phyloP scores from a whole-genome alignment of 2,888 invertebrate species.

The Nemoura dubitans region DNA sequence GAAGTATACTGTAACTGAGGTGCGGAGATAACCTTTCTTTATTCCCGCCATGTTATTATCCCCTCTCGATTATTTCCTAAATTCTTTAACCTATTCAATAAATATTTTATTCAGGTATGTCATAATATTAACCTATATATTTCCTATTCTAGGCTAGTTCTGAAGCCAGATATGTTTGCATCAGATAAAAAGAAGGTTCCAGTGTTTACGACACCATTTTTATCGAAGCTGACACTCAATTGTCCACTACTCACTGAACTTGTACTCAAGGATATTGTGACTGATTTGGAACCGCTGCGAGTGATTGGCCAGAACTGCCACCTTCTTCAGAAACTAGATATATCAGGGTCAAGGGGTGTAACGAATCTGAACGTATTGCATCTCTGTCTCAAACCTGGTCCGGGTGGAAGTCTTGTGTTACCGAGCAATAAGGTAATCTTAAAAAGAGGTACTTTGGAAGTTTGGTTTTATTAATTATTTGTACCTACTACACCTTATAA shows the following conservation, averaged over 20 bases:
- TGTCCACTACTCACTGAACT: slow-evolving; percentile 46
- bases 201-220: slow-evolving; percentile 15
- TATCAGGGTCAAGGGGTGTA: slow-evolving; percentile 43
- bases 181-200: not conserved
- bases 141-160: slow-evolving; percentile 35
- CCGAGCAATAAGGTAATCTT: not conserved
- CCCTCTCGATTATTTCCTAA: too few species aligned
- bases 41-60: too few species aligned
- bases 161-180: slow-evolving; percentile 39
- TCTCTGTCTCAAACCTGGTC: slow-evolving; percentile 37
- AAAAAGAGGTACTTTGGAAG: too few species aligned
- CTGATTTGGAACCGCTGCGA: slow-evolving; percentile 35
- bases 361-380: slow-evolving; percentile 38
- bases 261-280: slow-evolving; percentile 43
- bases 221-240: slow-evolving; percentile 38
- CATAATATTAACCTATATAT: not conserved
- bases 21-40: too few species aligned
- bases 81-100: too few species aligned
- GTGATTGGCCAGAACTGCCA: slow-evolving; percentile 45
- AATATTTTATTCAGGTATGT: not conserved
- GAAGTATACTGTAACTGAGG: too few species aligned
- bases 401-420: not conserved
- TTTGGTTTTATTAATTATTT: too few species aligned
- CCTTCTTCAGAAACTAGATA: slow-evolving; percentile 41
- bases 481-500: too few species aligned